Evolutionary conservation across 2,797 vertebrate genomes (phyloP).

Genomic region (Sebastiscus tertius): DNA sequence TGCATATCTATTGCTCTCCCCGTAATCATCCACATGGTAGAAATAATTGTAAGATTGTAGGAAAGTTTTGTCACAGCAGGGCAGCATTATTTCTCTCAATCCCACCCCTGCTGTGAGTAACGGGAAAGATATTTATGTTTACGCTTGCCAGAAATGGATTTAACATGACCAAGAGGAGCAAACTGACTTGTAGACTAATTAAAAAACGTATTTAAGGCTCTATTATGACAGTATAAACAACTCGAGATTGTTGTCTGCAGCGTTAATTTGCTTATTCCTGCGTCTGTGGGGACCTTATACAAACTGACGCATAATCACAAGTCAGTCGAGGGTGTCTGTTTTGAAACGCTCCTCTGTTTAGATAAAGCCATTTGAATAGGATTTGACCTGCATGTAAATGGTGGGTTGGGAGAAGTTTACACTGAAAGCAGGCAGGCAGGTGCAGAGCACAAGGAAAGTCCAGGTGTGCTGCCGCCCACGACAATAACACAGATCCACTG

Average conservation of each 20-base stretch:
- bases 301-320: slow-evolving; percentile 67
- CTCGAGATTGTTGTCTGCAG: slow-evolving; percentile 22
- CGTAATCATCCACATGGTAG: slow-evolving; percentile 65
- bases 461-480: slow-evolving; percentile 70
- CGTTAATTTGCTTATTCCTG: slow-evolving; percentile 62
- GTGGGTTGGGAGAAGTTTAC: slow-evolving; percentile 63
- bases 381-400: slow-evolving; percentile 85
- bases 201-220: neutral
- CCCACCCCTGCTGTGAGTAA: slow-evolving; percentile 51
- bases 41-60: slow-evolving; percentile 71
- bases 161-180: slow-evolving; percentile 10
- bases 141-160: slow-evolving; percentile 47
- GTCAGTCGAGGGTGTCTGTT: slow-evolving; percentile 68
- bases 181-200: neutral
- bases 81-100: slow-evolving; percentile 43
- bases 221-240: slow-evolving; percentile 33
- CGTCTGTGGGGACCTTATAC: slow-evolving; percentile 67
- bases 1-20: slow-evolving; percentile 65
- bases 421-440: slow-evolving; percentile 69
- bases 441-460: slow-evolving; percentile 60
- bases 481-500: slow-evolving; percentile 42
- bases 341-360: slow-evolving; percentile 73
- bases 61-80: slow-evolving; percentile 67
- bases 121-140: slow-evolving; percentile 62
- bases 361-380: slow-evolving; percentile 82